These are phyloP conservation scores for Micronisus gabar DNA, from an alignment of 2,113 vertebrate genomes.

Conservation along the genomic window DNA sequence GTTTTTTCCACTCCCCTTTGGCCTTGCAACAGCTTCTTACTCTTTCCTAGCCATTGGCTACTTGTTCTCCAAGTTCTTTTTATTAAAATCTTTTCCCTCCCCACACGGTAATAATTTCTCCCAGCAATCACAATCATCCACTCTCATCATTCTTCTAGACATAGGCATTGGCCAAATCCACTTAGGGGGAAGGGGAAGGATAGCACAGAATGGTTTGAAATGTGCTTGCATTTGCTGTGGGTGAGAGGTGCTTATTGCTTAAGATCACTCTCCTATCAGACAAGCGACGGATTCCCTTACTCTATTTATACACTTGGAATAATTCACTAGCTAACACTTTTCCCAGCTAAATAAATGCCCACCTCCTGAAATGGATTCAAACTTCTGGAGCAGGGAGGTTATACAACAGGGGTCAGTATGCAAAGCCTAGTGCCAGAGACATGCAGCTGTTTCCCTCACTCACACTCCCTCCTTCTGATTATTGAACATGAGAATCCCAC, in stretches of 20 bases:
- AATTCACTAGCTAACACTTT: constrained; percentile 25
- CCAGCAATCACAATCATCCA: background rate
- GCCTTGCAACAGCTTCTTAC: background rate
- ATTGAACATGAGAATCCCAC: constrained; percentile 59
- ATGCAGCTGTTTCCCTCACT: constrained; percentile 74
- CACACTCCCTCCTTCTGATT: constrained; percentile 58
- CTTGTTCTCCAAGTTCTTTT: background rate
- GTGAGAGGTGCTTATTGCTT: constrained; percentile 14
- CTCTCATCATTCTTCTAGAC: background rate
- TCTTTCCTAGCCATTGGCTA: background rate
- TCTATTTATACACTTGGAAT: constrained; percentile 33
- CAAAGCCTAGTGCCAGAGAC: constrained; percentile 42
- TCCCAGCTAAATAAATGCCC: constrained; percentile 48
- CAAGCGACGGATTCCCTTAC: background rate
- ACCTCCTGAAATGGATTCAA: constrained; percentile 47
- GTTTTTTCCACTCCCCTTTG: background rate
- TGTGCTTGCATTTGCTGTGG: background rate
- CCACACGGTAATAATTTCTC: background rate
- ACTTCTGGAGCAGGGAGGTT: constrained; percentile 11
- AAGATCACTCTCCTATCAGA: background rate
- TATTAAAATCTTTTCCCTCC: constrained; percentile 1
- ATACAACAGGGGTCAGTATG: constrained; percentile 48
- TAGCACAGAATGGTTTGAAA: background rate
- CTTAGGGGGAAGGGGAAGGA: background rate
- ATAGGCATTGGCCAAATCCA: background rate